These are phyloP conservation scores for Lepidostoma basale DNA, from an alignment of 1,140 invertebrate genomes.

Conservation along the genomic window DNA sequence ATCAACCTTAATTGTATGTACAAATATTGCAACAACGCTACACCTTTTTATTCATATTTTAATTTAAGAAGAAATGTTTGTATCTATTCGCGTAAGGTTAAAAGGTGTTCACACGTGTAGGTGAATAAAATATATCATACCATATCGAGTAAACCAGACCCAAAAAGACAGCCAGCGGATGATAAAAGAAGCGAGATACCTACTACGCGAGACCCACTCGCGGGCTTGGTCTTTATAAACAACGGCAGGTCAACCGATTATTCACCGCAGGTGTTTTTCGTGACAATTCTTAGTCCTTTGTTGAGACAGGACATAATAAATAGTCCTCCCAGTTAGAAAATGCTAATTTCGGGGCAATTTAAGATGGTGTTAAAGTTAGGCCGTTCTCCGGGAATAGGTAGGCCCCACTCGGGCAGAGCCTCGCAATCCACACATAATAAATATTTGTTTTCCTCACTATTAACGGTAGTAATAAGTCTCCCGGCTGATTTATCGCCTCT, in stretches of 20 bases:
- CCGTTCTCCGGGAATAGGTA: neutral
- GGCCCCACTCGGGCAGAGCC: constrained; percentile 12
- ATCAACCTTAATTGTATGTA: too few species aligned
- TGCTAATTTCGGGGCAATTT: constrained; percentile 31
- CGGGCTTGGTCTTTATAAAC: too few species aligned
- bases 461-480: neutral
- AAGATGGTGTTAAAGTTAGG: constrained; percentile 22
- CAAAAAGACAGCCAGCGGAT: too few species aligned
- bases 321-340: constrained; percentile 28
- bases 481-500: neutral
- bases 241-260: constrained; percentile 27
- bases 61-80: too few species aligned
- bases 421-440: neutral
- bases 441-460: constrained; percentile 13
- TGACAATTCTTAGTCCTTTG: constrained; percentile 34
- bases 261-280: constrained; percentile 39
- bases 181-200: too few species aligned
- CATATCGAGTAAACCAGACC: too few species aligned
- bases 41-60: too few species aligned
- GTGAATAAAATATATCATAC: too few species aligned
- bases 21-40: too few species aligned
- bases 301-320: constrained; percentile 28
- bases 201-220: too few species aligned
- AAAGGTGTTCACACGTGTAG: too few species aligned
- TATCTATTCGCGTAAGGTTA: too few species aligned